These are phyloP conservation scores for Corvus hawaiiensis DNA, from an alignment of 2,113 vertebrate species.

Conservation along the genomic window DNA sequence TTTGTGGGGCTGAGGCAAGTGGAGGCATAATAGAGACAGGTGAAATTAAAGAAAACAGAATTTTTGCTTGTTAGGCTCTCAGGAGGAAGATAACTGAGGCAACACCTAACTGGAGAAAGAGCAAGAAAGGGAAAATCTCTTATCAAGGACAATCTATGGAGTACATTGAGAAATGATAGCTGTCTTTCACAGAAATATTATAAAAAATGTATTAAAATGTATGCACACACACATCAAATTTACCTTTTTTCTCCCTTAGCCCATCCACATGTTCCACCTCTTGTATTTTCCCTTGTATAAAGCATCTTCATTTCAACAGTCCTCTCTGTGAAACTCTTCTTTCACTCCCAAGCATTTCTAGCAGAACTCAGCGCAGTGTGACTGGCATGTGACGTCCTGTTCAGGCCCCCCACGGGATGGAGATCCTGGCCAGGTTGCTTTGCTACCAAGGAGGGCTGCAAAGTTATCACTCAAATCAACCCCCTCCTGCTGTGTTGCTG, in stretches of 20 bases:
- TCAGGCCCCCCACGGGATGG: not conserved
- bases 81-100: not conserved
- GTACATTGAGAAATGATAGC: not conserved
- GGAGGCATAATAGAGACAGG: not conserved
- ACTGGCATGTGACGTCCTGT: rapidly evolving
- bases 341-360: not conserved
- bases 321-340: not conserved
- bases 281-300: not conserved
- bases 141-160: not conserved
- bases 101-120: not conserved
- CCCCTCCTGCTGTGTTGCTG: not conserved
- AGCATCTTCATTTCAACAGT: not conserved
- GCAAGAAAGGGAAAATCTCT: not conserved
- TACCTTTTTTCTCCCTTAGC: not conserved
- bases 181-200: not conserved
- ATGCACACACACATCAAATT: not conserved
- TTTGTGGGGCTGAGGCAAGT: not conserved
- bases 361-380: not conserved
- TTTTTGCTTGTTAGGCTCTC: not conserved
- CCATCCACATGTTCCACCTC: not conserved
- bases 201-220: not conserved
- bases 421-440: not conserved
- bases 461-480: not conserved
- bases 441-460: not conserved
- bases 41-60: not conserved